phyloP scores from a whole-genome alignment of 1,140 invertebrate species.

The Drosophila punjabiensis region DNA sequence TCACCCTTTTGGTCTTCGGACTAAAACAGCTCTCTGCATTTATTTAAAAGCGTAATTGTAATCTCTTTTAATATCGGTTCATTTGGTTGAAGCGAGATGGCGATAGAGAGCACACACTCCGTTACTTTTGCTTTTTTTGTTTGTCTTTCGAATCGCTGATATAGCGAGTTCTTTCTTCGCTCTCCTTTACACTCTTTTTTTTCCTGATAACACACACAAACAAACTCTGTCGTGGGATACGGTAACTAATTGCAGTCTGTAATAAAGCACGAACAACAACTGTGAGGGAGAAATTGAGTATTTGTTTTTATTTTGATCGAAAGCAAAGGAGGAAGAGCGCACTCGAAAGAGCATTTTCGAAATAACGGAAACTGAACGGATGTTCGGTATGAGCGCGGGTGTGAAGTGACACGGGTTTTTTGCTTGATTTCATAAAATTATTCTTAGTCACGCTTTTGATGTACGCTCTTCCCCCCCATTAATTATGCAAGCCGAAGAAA shows the following conservation, averaged over 20 bases:
- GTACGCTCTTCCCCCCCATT: conserved; percentile 18
- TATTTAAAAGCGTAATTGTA: conserved; percentile 14
- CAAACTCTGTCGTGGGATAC: background rate
- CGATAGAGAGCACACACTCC: conserved; percentile 2
- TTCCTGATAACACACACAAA: conserved; percentile 25
- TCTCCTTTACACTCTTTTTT: conserved; percentile 8
- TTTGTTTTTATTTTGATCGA: conserved; percentile 11
- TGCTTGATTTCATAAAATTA: conserved; percentile 11
- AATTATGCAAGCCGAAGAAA: conserved; percentile 35
- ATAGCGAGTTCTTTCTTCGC: conserved; percentile 6
- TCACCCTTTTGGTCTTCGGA: conserved; percentile 17
- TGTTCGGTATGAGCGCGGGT: conserved; percentile 1
- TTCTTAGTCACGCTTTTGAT: conserved; percentile 30
- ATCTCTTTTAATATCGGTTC: conserved; percentile 33
- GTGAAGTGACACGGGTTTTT: conserved; percentile 21
- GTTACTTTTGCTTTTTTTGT: conserved; percentile 16
- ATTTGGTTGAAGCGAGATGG: conserved; percentile 13
- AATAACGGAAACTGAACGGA: conserved; percentile 10
- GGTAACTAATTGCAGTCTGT: conserved; percentile 35
- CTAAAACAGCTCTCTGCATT: conserved; percentile 26
- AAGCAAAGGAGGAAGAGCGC: background rate
- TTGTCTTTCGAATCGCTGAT: conserved; percentile 28
- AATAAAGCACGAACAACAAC: conserved; percentile 24
- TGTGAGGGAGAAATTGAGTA: conserved; percentile 18
- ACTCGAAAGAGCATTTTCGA: conserved; percentile 19